Evolutionary conservation across 2,888 invertebrate genomes (phyloP).

Genomic region (Monoplex corrugatus): DNA sequence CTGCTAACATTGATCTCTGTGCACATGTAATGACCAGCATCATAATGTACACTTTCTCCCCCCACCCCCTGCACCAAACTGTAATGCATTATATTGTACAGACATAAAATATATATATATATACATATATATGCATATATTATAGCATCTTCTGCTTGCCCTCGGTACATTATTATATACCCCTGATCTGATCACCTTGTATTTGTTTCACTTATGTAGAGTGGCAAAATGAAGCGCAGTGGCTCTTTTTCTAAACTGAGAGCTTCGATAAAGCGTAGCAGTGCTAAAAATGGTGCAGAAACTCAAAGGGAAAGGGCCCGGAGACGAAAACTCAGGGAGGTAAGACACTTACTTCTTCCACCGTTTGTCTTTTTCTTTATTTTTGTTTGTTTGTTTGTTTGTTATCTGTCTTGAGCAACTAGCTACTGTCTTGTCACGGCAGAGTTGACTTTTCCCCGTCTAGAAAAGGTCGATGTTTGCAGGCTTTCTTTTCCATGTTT

Average conservation of each 20-base stretch:
- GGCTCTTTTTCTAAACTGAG: constrained; percentile 88
- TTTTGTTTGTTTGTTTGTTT: neutral
- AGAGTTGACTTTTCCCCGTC: neutral
- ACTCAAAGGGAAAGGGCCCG: constrained; percentile 83
- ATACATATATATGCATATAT: too few relatives aligned
- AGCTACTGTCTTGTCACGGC: neutral
- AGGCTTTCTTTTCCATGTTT: neutral
- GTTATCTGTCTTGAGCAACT: neutral
- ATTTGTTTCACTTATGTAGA: constrained; percentile 61
- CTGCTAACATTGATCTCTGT: too few relatives aligned
- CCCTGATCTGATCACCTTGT: neutral
- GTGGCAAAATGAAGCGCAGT: constrained; percentile 83
- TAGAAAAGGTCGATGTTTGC: too few relatives aligned
- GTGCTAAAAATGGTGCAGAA: constrained; percentile 87
- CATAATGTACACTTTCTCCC: too few relatives aligned
- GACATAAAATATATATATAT: too few relatives aligned
- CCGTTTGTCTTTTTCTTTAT: too few relatives aligned
- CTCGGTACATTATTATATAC: neutral
- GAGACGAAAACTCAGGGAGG: constrained; percentile 74
- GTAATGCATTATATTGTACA: too few relatives aligned
- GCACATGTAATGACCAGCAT: too few relatives aligned
- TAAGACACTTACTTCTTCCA: constrained; percentile 64
- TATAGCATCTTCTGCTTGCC: too few relatives aligned
- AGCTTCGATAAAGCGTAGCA: constrained; percentile 87
- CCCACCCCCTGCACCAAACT: too few relatives aligned